These are phyloP conservation scores for Apodemia duryi DNA, from an alignment of 2,888 invertebrate species.

Conservation along the genomic window DNA sequence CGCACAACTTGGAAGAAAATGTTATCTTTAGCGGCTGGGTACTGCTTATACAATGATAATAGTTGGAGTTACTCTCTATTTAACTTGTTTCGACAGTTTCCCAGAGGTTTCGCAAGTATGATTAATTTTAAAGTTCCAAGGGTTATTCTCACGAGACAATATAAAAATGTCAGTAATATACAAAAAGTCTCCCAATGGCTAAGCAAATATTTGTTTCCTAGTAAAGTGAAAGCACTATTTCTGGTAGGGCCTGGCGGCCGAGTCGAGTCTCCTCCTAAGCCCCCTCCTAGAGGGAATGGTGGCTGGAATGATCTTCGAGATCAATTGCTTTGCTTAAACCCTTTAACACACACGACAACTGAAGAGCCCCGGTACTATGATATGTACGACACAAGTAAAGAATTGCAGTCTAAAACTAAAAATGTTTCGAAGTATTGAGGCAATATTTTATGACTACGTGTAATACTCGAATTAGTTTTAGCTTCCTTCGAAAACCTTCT, in stretches of 20 bases:
- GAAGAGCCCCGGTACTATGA: constrained; percentile 19
- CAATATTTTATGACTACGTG: too few relatives aligned
- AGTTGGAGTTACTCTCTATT: constrained; percentile 52
- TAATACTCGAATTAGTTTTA: too few relatives aligned
- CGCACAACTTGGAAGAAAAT: constrained; percentile 43
- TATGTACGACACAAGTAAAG: not conserved
- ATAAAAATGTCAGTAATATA: not conserved
- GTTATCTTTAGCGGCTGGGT: constrained; percentile 31
- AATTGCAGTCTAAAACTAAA: not conserved
- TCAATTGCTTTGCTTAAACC: constrained; percentile 45
- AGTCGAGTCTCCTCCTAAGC: constrained; percentile 24
- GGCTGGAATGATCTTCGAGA: constrained; percentile 49
- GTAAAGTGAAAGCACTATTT: constrained; percentile 36
- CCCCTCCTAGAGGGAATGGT: constrained; percentile 38
- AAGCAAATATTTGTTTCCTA: constrained; percentile 34
- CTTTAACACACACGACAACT: constrained; percentile 25
- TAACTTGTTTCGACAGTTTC: constrained; percentile 36
- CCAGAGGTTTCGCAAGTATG: constrained; percentile 36
- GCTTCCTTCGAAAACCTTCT: too few relatives aligned
- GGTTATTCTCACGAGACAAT: not conserved
- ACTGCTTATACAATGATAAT: constrained; percentile 45
- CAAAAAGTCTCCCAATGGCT: not conserved
- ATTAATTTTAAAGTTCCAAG: constrained; percentile 24
- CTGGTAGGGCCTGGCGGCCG: constrained; percentile 36
- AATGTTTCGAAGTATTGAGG: too few relatives aligned